Evolutionary conservation across 2,888 invertebrate species (phyloP).

Genomic region (Coleophora deauratella): DNA sequence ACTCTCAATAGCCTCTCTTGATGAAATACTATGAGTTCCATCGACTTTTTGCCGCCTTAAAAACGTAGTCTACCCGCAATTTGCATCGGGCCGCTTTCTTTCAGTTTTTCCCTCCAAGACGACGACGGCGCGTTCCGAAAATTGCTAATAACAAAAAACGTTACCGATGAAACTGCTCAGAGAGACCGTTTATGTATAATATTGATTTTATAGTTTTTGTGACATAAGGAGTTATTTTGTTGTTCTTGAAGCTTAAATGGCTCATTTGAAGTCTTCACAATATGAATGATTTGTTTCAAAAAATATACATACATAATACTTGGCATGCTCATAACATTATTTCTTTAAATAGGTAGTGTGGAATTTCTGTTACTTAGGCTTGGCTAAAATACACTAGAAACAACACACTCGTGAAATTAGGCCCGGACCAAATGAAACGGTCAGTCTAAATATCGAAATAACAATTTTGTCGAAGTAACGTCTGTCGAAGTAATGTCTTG

Average conservation of each 20-base stretch:
- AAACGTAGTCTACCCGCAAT: conserved; percentile 56
- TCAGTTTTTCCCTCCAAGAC: conserved; percentile 49
- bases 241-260: background rate
- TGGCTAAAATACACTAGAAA: too few species aligned
- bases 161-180: conserved; percentile 52
- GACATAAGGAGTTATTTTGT: background rate
- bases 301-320: too few species aligned
- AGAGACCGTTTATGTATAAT: conserved; percentile 47
- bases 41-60: conserved; percentile 48
- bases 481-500: too few species aligned
- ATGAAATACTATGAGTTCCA: conserved; percentile 71
- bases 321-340: too few species aligned
- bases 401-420: too few species aligned
- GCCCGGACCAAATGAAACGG: too few species aligned
- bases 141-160: conserved; percentile 46
- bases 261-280: background rate
- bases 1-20: conserved; percentile 17
- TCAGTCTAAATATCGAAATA: too few species aligned
- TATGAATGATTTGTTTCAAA: too few species aligned
- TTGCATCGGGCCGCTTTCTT: conserved; percentile 63
- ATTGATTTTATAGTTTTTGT: background rate
- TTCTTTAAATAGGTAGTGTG: too few species aligned
- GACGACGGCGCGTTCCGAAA: conserved; percentile 50
- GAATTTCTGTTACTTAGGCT: too few species aligned
- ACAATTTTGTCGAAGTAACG: too few species aligned